Base-by-base conservation (phyloP, 2,888 invertebrate genomes). In the Dicyrtomina minuta region DNA sequence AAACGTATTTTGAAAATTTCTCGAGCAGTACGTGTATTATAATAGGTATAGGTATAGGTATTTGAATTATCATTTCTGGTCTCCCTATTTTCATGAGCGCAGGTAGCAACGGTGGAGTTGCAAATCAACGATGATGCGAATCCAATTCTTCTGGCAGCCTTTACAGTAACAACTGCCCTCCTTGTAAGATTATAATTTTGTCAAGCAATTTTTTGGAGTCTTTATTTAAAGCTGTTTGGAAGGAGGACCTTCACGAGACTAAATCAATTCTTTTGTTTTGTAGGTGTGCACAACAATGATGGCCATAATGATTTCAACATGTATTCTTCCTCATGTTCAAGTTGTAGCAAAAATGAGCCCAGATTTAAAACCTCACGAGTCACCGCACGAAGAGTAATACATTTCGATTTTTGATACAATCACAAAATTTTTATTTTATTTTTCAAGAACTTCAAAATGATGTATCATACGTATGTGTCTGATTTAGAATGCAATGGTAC, bases 81-180 rank as follows among this genome's bases (percentile, higher is more conserved):
- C 4, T 4, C 12, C 13, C 13, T 46, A 6, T 17, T n/a, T 61
- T 22, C n/a, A 8, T n/a, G n/a, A n/a, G n/a, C n/a, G n/a, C 27
- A 77, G 77, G 77, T 77, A 1, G 76, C 76, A 12, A 77, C 77
- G 1, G 77, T 77, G 0, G 77, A 77, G 43, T 66, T 77, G n/a
- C 77, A 77, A 74, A 77, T 77, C 24, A 78, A 78, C 24, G 76
- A 78, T 44, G 78, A 78, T 65, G 76, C 76, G 0, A 70, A 78
- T 68, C 78, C 78, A 8, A 27, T 59, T 26, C 72, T 78, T 2
- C 66, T 78, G 1, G 71, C 75, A 1, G 76, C 75, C 10, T 78
- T 78, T 61, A 75, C 76, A 1, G 75, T 75, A 5, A 75, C 73
- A 0, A 77, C 75, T n/a, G 67, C 71, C 1, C 58, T 33, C 33